Evolutionary conservation across 2,113 vertebrate genomes (phyloP).

Genomic region (Thymallus thymallus): DNA sequence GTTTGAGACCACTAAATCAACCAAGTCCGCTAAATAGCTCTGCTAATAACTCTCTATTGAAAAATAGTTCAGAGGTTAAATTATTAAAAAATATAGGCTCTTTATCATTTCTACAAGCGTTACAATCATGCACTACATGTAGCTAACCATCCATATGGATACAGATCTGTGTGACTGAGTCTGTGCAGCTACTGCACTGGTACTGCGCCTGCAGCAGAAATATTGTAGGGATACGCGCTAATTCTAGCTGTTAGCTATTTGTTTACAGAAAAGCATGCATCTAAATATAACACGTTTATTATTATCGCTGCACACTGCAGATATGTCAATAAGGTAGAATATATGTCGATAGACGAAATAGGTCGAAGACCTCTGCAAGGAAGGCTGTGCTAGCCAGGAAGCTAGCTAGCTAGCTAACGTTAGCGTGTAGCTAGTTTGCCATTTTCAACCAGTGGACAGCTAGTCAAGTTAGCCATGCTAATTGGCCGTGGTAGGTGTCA

Average conservation of each 20-base stretch:
- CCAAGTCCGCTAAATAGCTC: too few species aligned
- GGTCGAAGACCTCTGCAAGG: neutral
- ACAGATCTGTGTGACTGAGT: too few species aligned
- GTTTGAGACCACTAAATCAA: too few species aligned
- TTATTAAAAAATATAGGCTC: too few species aligned
- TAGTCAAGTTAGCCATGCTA: conserved; percentile 42
- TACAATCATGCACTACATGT: too few species aligned
- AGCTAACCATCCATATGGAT: neutral
- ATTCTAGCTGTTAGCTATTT: conserved; percentile 4
- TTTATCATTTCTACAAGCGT: too few species aligned
- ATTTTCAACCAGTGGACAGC: conserved; percentile 41
- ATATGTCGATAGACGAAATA: neutral
- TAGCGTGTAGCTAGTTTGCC: conserved; percentile 56
- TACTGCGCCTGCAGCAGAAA: neutral
- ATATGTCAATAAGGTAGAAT: conserved; percentile 35
- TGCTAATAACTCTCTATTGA: too few species aligned
- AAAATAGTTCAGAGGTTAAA: too few species aligned
- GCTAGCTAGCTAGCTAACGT: conserved; percentile 21
- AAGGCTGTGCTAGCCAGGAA: conserved; percentile 8
- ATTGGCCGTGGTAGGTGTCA: conserved; percentile 14
- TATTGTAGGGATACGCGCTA: neutral
- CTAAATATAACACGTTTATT: conserved; percentile 27
- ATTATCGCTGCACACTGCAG: conserved; percentile 39
- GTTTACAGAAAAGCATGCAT: conserved; percentile 24
- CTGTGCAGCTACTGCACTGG: too few species aligned